Conservation (phyloP, 2,113 vertebrate species). For the Amblyornis subalaris region DNA sequence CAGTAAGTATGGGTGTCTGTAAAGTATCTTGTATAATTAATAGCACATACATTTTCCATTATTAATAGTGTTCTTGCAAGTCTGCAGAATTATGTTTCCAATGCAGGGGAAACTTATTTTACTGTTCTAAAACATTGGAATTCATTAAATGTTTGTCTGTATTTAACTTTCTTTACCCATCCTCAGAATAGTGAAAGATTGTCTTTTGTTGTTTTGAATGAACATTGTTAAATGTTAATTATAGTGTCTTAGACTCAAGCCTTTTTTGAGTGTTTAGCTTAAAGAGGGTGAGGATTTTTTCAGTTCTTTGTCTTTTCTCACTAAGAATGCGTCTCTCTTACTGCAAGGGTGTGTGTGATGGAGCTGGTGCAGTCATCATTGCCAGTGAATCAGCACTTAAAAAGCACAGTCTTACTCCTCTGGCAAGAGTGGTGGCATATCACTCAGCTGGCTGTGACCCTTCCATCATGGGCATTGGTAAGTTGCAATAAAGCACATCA, state of each 20-base stretch:
- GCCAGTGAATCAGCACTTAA: conserved; percentile 92
- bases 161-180: background rate
- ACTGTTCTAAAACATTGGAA: background rate
- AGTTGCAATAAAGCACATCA: background rate
- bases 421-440: conserved; percentile 90
- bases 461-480: conserved; percentile 97
- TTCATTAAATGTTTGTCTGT: background rate
- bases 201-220: background rate
- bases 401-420: conserved; percentile 86
- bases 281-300: background rate
- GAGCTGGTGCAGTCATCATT: conserved; percentile 87
- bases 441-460: conserved; percentile 91
- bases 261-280: background rate
- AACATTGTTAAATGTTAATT: background rate
- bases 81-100: background rate
- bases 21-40: background rate
- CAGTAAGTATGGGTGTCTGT: background rate
- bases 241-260: background rate
- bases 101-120: background rate
- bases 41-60: background rate
- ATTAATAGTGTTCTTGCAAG: background rate
- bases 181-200: background rate
- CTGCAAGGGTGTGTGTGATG: conserved; percentile 88
- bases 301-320: background rate
- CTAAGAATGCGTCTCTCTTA: background rate